Evolutionary conservation across 2,113 vertebrate species (phyloP).

Genomic region (Nibea albiflora): DNA sequence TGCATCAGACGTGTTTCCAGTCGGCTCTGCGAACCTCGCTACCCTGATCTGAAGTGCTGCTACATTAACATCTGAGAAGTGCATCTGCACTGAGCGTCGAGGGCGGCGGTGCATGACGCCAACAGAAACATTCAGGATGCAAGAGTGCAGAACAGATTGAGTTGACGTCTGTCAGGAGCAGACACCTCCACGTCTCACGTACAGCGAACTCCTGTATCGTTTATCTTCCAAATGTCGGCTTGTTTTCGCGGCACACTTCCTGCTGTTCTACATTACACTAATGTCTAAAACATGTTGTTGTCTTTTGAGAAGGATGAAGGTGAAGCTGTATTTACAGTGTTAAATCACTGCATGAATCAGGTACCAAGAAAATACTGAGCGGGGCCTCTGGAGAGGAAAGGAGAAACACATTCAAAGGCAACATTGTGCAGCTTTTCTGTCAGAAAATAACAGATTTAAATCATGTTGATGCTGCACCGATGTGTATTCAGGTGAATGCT

Average conservation of each 20-base stretch:
- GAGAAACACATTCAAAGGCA: not conserved
- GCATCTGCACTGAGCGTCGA: constrained; percentile 7
- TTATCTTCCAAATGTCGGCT: constrained; percentile 16
- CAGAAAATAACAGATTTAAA: too few relatives aligned
- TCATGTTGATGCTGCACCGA: too few relatives aligned
- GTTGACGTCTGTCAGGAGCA: constrained; percentile 34
- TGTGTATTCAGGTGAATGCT: too few relatives aligned
- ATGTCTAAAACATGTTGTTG: not conserved
- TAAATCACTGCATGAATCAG: not conserved
- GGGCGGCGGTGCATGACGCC: constrained; percentile 34
- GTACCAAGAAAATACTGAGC: not conserved
- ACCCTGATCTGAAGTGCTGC: constrained; percentile 23
- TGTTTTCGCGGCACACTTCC: not conserved
- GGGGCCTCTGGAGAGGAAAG: too few relatives aligned
- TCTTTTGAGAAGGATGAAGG: not conserved
- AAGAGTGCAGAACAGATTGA: constrained; percentile 53
- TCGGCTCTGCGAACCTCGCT: not conserved
- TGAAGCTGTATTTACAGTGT: not conserved
- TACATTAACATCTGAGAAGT: constrained; percentile 39
- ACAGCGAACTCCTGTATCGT: not conserved
- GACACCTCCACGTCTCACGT: constrained; percentile 1
- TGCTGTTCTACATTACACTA: not conserved
- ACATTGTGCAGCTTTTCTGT: too few relatives aligned
- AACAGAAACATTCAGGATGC: constrained; percentile 40
- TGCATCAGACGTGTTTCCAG: not conserved